Evolutionary conservation across 2,113 vertebrate genomes (phyloP).

Genomic region (Thinocorus orbignyianus): DNA sequence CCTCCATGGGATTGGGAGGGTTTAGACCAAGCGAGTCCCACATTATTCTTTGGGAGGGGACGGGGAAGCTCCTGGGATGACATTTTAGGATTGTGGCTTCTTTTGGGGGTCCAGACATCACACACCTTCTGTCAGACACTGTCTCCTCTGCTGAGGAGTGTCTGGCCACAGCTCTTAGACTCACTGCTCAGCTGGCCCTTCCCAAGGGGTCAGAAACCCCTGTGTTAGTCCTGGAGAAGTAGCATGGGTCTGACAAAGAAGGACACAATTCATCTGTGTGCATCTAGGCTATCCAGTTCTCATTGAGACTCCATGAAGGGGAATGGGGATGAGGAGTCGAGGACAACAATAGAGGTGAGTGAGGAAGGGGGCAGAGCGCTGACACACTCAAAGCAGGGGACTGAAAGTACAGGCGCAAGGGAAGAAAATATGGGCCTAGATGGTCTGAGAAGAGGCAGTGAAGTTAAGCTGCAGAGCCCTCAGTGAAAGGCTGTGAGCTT

Average conservation of each 20-base stretch:
- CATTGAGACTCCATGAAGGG: rapidly evolving
- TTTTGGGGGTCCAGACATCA: not conserved
- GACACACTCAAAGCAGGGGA: not conserved
- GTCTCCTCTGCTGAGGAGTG: not conserved
- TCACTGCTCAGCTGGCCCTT: not conserved
- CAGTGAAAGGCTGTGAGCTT: not conserved
- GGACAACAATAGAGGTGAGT: not conserved
- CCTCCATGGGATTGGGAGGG: not conserved
- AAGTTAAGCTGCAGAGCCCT: not conserved
- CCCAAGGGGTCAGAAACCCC: not conserved
- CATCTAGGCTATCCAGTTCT: not conserved
- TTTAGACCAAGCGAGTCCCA: not conserved
- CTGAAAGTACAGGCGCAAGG: not conserved
- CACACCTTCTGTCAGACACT: not conserved
- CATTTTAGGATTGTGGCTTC: not conserved
- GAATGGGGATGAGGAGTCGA: not conserved
- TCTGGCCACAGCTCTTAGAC: not conserved
- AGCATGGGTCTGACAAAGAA: not conserved
- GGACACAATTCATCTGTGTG: not conserved
- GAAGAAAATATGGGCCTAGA: not conserved
- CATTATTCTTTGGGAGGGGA: not conserved
- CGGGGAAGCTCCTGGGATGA: not conserved
- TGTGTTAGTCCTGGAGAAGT: not conserved
- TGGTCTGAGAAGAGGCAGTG: not conserved
- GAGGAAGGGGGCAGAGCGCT: not conserved